Percentiles rank a stretch among this genome's conserved stretches.
Conservation (phyloP, 2,113 vertebrate species). For the Anhinga anhinga region DNA sequence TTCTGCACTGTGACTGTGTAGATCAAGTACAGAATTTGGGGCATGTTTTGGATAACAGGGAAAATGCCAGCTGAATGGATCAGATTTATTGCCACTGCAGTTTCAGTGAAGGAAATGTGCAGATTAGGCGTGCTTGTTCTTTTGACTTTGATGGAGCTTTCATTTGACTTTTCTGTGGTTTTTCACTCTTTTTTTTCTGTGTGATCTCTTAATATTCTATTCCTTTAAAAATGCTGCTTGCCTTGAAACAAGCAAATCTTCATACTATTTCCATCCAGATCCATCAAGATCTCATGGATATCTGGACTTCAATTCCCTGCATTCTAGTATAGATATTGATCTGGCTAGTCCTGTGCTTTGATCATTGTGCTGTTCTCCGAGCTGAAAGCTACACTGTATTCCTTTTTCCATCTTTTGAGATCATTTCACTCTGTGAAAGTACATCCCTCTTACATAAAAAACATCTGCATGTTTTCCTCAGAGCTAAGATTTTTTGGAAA, state of each 20-base stretch:
- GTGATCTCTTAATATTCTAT: background rate
- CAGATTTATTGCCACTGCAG: background rate
- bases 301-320: background rate
- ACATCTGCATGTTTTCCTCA: background rate
- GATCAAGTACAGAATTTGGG: background rate
- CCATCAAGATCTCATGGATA: background rate
- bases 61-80: background rate
- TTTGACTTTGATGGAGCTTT: background rate
- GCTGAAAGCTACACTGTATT: background rate
- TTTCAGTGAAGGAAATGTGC: background rate
- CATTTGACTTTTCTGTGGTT: background rate
- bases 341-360: background rate
- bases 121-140: background rate
- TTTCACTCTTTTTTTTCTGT: background rate
- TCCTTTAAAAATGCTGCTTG: background rate
- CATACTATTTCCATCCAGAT: background rate
- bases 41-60: background rate
- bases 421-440: background rate
- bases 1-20: background rate
- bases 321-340: background rate
- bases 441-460: background rate
- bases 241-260: background rate
- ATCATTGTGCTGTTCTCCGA: background rate
- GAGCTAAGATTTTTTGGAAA: background rate
- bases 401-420: background rate